Evolutionary conservation across 1,140 invertebrate genomes (phyloP), one percentile per base, ranked within the genome.

Genomic region (Lineus longissimus): DNA sequence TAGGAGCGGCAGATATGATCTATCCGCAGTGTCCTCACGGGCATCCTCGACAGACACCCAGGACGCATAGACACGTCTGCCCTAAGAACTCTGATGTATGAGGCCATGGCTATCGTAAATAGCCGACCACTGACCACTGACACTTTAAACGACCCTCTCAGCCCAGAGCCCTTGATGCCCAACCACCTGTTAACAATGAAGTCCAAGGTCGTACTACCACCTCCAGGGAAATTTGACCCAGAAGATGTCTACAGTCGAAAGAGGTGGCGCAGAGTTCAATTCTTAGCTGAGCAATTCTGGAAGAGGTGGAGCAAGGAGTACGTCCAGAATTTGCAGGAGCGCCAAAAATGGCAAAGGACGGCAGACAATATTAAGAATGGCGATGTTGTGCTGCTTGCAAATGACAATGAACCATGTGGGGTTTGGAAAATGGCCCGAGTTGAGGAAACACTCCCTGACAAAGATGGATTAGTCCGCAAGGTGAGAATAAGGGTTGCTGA

Each of bases 301-400:
- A 9, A 30, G n/a, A 47, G 66, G 31, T 68, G 63, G 66, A 47
- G 43, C 17, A 58, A 31, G 25, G 55, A 68, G 31, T 68, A 65
- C 55, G 40, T 64, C 27, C 47, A 30, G 22, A 62, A 62, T 27
- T 36, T 66, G 25, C 40, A 62, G 19, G 11, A 2, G n/a, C 19
- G 64, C 13, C 25, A 41, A 29, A 23, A 22, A 19, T 67, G 31
- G 47, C 41, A 43, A 17, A 41, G 41, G 31, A 22, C 45, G 31
- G 55, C 41, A 29, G n/a, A 23, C 11, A 22, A 45, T 51, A 7
- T 66, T 0, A 40, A 17, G 27, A 56, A 51, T 6, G 43, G 43
- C 25, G 61, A 66, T 59, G 11, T 66, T 2, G 61, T 63, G 2
- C 23, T 66, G 4, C 0, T 66, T 0, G 40, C 29, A 41, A 60